Evolutionary conservation across 2,113 vertebrate species (phyloP).

Genomic region (Chloropsis cyanopogon): DNA sequence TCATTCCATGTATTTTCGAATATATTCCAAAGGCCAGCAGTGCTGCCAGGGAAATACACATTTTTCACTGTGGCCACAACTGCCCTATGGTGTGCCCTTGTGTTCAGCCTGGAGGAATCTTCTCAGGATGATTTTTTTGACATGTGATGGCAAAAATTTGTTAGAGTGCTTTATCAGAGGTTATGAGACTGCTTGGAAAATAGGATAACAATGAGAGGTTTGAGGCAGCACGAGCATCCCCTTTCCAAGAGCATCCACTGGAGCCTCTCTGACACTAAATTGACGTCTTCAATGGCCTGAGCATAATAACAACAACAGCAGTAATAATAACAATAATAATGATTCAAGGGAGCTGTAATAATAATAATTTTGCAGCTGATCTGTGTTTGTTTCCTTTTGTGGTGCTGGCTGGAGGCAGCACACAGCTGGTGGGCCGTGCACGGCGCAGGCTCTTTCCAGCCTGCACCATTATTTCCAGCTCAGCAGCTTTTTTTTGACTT

Average conservation of each 20-base stretch:
- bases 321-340: background rate
- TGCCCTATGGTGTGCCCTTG: background rate
- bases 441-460: conserved; percentile 60
- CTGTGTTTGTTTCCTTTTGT: conserved; percentile 47
- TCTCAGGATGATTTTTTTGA: background rate
- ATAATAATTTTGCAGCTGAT: conserved; percentile 41
- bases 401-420: background rate
- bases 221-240: background rate
- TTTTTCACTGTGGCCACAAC: background rate
- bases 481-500: conserved; percentile 76
- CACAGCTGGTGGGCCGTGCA: conserved; percentile 59
- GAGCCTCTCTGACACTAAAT: background rate
- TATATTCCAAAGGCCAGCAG: background rate
- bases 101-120: background rate
- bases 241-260: background rate
- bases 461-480: conserved; percentile 79
- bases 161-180: background rate
- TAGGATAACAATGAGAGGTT: background rate
- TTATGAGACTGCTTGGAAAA: background rate
- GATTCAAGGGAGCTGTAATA: background rate
- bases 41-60: background rate
- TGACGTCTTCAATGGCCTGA: background rate
- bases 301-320: background rate
- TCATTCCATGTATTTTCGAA: background rate
- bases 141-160: background rate